Base-by-base conservation (phyloP, 2,888 invertebrate genomes). In the Parelbella ahira region DNA sequence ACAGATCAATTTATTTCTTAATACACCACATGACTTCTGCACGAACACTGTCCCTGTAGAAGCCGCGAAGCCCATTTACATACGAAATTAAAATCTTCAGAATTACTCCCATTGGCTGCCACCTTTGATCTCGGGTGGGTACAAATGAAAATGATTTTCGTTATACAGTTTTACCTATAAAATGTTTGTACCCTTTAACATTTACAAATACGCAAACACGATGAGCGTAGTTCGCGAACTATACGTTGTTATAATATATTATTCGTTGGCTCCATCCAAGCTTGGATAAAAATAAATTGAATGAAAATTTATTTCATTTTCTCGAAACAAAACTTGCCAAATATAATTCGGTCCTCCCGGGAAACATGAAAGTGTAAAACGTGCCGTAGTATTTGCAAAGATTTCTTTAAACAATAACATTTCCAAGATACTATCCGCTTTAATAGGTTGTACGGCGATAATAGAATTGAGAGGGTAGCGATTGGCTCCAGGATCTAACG, bases 51-150 rank as follows among this genome's bases (percentile, higher is more conserved):
- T 9, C 23, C 23, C 33, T 6, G 21, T 33, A 15, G 21, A 23
- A n/a, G 13, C 11, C 28, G 8, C 7, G 12, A 7, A 13, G 13
- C 23, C 21, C 23, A 33, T 33, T 33, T 33, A 23, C 33, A 33
- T 33, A 33, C 33, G 23, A 33, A 33, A 33, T 33, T 33, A 33
- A 34, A 34, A 15, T 34, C 34, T 9, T 18, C 24, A 24, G n/a
- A n/a, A n/a, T 24, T 34, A 15, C 34, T 34, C 10, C 9, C 10
- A 19, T 7, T 4, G 7, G 15, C 8, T 15, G 34, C 9, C 8
- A 15, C 10, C 15, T 34, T 34, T 34, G 34, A 24, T 34, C 15
- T 23, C n/a, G n/a, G n/a, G n/a, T 18, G 6, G 13, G n/a, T 24
- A 24, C 12, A 8, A 24, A 15, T 34, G 23, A 34, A 33, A 33